Base-by-base conservation (phyloP, 1,140 invertebrate species). In the Cyphomyrmex costatus region DNA sequence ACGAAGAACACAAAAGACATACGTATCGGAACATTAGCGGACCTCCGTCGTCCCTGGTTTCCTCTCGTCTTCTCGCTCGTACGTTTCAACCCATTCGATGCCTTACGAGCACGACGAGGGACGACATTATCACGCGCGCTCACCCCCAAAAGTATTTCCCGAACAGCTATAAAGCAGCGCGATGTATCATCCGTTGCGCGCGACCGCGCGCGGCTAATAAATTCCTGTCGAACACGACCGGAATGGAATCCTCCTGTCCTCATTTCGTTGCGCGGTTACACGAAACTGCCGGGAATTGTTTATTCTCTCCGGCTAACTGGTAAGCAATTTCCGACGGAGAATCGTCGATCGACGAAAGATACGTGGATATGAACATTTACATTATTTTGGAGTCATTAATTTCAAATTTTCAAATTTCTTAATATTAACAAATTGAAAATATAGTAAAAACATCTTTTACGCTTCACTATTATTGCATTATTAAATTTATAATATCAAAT, bases 11-110 rank as follows among this genome's bases (percentile, higher is more conserved):
- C 89, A 87, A 89, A 89, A 76, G 87, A 94, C 95, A 95, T 95
- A 95, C 94, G 93, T 95, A 95, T 94, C 89, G 92, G 77, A 68
- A 91, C 91, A 95, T 95, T 95, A 95, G 82, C 93, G 88, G 92
- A 92, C 85, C 92, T 93, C 92, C 92, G 88, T 93, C 92, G 91
- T 92, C 82, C 82, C 78, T 78, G 76, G 83, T 87, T 89, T 88
- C 88, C n/a, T 90, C 89, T 86, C 68, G 76, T 71, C 56, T 79
- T 56, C 74, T 66, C 79, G 74, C 83, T 63, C 68, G 42, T 70
- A 36, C 74, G 36, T 60, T 85, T 82, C 90, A 87, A 91, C 86
- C 89, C 90, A 87, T 88, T 85, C 86, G 78, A 73, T 74, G 71
- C 27, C 65, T 46, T 53, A 66, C 63, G 51, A 61, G 27, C 88